These are phyloP conservation scores for Mesitornis unicolor DNA, from an alignment of 2,113 vertebrate species.

Conservation along the genomic window DNA sequence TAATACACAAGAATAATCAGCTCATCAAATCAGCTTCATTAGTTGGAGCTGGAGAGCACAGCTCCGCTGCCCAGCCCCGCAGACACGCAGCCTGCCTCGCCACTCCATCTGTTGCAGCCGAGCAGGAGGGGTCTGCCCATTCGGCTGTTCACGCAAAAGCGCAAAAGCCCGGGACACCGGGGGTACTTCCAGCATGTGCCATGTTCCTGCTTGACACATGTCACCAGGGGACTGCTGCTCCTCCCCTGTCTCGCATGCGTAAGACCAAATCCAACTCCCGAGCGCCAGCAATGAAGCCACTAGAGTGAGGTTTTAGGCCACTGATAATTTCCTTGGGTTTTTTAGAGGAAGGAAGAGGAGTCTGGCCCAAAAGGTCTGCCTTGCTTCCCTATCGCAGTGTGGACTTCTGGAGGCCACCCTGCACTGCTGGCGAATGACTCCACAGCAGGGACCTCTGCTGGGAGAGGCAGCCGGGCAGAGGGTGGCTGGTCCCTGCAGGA, in stretches of 20 bases:
- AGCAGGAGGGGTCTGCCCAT: constrained; percentile 47
- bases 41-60: constrained; percentile 36
- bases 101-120: constrained; percentile 61
- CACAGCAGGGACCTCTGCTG: rapidly evolving
- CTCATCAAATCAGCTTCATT: constrained; percentile 68
- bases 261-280: neutral
- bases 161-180: constrained; percentile 6
- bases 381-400: rapidly evolving
- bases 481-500: neutral
- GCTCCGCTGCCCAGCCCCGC: constrained; percentile 50
- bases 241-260: neutral
- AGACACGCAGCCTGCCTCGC: constrained; percentile 55
- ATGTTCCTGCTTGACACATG: constrained; percentile 19
- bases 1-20: constrained; percentile 69
- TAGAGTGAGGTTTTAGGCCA: neutral
- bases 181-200: constrained; percentile 16
- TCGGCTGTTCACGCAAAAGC: constrained; percentile 17
- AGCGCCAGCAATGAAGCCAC: neutral
- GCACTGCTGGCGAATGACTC: neutral
- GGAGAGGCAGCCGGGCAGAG: neutral
- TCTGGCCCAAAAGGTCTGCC: neutral
- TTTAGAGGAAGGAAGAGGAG: rapidly evolving
- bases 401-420: neutral
- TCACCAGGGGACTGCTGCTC: constrained; percentile 3
- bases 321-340: neutral